A percentile compares a stretch with the other conserved stretches of the same genome.
These are phyloP conservation scores for Caenorhabditis macrosperma DNA, from an alignment of 2,888 invertebrate species.

Conservation along the genomic window DNA sequence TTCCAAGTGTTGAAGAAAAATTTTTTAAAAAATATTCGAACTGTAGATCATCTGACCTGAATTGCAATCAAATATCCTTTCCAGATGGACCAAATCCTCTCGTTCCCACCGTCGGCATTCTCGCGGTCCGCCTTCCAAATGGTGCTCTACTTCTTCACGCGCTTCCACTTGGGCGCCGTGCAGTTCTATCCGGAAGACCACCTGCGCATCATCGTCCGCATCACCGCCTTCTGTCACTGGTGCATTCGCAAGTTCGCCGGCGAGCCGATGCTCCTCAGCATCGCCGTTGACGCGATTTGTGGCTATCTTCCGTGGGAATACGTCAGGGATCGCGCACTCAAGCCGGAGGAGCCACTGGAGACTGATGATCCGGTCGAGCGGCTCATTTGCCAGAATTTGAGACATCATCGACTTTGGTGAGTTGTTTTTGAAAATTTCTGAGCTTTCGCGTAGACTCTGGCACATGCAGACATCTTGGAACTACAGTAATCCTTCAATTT, in stretches of 20 bases:
- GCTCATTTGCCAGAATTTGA: slow-evolving; percentile 19
- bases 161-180: slow-evolving; percentile 28
- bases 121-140: slow-evolving; percentile 25
- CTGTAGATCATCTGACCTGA: too few relatives aligned
- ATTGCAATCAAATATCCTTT: too few relatives aligned
- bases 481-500: neutral
- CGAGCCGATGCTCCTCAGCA: slow-evolving; percentile 38
- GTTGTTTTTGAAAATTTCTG: neutral
- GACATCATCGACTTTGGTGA: slow-evolving; percentile 33
- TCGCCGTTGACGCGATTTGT: slow-evolving; percentile 50
- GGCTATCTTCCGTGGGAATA: slow-evolving; percentile 42
- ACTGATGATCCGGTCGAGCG: slow-evolving; percentile 23
- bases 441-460: too few relatives aligned
- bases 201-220: slow-evolving; percentile 6
- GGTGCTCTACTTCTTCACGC: slow-evolving; percentile 36
- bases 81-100: slow-evolving; percentile 26
- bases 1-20: neutral
- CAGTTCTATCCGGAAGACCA: slow-evolving; percentile 25
- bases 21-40: neutral
- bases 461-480: too few relatives aligned
- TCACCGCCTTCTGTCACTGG: slow-evolving; percentile 25
- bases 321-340: slow-evolving; percentile 16
- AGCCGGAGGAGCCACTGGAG: neutral
- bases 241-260: slow-evolving; percentile 18
- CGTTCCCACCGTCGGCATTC: neutral